A percentile compares a stretch with the other conserved stretches of the same genome.
Evolutionary conservation across 2,888 invertebrate species (phyloP).

Genomic region (Drosophila prostipennis): DNA sequence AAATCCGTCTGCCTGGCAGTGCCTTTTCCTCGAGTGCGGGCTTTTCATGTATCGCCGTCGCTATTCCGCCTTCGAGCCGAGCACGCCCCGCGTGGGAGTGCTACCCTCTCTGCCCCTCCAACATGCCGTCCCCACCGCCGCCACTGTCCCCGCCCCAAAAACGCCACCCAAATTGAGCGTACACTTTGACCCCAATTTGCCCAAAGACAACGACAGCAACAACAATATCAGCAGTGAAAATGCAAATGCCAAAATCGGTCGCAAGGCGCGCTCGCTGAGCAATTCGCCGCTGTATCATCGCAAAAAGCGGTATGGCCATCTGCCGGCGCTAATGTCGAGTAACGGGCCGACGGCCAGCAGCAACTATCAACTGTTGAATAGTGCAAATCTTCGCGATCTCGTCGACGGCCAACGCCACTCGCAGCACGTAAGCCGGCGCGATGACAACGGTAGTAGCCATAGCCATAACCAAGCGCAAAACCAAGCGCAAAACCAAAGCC

Average conservation of each 20-base stretch:
- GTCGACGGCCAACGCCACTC: constrained; percentile 72
- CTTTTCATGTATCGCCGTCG: constrained; percentile 82
- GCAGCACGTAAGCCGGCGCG: constrained; percentile 80
- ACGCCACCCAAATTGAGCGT: constrained; percentile 60
- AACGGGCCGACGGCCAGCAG: constrained; percentile 60
- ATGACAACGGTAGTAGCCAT: constrained; percentile 44
- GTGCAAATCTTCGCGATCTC: constrained; percentile 63
- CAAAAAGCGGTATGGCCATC: constrained; percentile 77
- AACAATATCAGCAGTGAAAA: constrained; percentile 41
- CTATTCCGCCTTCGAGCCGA: constrained; percentile 82
- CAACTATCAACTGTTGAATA: constrained; percentile 71
- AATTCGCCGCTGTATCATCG: constrained; percentile 81
- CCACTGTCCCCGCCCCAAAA: constrained; percentile 25
- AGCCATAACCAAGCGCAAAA: constrained; percentile 18
- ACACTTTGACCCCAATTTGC: constrained; percentile 73
- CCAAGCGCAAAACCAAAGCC: not conserved
- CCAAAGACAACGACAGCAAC: constrained; percentile 57
- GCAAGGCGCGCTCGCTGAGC: constrained; percentile 82
- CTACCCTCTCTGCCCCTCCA: constrained; percentile 58
- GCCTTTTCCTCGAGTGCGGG: constrained; percentile 34
- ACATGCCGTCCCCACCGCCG: constrained; percentile 33
- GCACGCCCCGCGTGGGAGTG: constrained; percentile 78
- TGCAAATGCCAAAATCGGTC: constrained; percentile 53
- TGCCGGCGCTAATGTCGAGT: constrained; percentile 68
- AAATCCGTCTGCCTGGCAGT: constrained; percentile 21